Evolutionary conservation across 2,888 invertebrate genomes (phyloP).

Genomic region (Petrolisthes cinctipes): DNA sequence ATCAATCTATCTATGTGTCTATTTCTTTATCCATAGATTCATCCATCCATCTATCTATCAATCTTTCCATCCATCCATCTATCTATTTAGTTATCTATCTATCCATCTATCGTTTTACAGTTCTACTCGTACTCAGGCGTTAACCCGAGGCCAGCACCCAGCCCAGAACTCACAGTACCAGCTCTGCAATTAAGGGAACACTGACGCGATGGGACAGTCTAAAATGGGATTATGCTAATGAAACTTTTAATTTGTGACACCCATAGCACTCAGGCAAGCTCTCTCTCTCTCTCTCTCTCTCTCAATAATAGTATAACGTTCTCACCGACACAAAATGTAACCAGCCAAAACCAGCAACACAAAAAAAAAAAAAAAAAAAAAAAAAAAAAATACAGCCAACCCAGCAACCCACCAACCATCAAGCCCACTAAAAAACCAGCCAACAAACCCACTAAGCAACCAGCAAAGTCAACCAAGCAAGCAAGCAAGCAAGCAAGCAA

Average conservation of each 20-base stretch:
- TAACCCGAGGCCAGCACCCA: too few relatives aligned
- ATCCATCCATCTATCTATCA: too few relatives aligned
- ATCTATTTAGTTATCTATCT: too few relatives aligned
- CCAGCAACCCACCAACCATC: background rate
- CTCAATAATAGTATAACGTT: background rate
- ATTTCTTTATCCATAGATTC: too few relatives aligned
- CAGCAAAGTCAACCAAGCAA: background rate
- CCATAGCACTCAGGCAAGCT: constrained; percentile 23
- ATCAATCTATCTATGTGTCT: too few relatives aligned
- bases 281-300: background rate
- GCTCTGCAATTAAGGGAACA: constrained; percentile 36
- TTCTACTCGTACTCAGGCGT: too few relatives aligned
- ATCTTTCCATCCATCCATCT: too few relatives aligned
- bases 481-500: background rate
- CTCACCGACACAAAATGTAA: background rate
- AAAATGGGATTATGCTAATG: constrained; percentile 50
- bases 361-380: background rate
- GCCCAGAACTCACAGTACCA: background rate
- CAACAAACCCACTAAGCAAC: background rate
- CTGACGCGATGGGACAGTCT: constrained; percentile 26
- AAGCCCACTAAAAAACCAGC: background rate
- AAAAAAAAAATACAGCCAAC: background rate
- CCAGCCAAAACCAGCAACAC: background rate
- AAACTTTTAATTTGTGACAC: constrained; percentile 35
- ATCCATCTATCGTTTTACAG: too few relatives aligned